These are phyloP conservation scores for Oxygymnocypris stewartii DNA, from an alignment of 2,113 vertebrate genomes.

Conservation along the genomic window DNA sequence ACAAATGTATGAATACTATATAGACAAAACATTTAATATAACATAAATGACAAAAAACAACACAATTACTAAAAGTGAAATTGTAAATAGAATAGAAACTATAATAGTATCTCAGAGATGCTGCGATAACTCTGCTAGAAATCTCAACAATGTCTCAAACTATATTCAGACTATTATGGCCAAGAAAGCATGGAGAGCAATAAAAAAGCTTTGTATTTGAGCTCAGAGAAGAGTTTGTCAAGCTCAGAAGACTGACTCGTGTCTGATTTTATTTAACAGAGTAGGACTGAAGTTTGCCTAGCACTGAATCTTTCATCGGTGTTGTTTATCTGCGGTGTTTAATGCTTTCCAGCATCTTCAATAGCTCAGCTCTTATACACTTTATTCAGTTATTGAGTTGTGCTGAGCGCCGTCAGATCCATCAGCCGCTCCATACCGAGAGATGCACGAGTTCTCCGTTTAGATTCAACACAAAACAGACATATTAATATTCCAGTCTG, in stretches of 20 bases:
- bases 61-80: not conserved
- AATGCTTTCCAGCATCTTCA: not conserved
- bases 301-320: constrained; percentile 25
- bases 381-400: constrained; percentile 14
- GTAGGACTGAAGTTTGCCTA: not conserved
- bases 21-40: no score
- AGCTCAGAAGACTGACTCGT: not conserved
- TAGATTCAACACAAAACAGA: constrained; percentile 3
- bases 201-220: not conserved
- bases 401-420: constrained; percentile 18
- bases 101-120: not conserved
- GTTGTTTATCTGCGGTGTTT: not conserved
- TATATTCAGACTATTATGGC: not conserved
- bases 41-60: no score
- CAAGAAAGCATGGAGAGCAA: not conserved
- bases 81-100: not conserved
- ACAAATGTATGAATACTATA: no score
- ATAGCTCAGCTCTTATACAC: not conserved
- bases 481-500: constrained; percentile 14
- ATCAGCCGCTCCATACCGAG: not conserved
- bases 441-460: not conserved
- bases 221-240: not conserved
- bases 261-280: not conserved
- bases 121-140: no score
- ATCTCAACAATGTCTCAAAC: not conserved